Percentiles rank a stretch among this genome's conserved stretches.
phyloP scores from a whole-genome alignment of 2,888 invertebrate genomes.

The Drosophila dives region DNA sequence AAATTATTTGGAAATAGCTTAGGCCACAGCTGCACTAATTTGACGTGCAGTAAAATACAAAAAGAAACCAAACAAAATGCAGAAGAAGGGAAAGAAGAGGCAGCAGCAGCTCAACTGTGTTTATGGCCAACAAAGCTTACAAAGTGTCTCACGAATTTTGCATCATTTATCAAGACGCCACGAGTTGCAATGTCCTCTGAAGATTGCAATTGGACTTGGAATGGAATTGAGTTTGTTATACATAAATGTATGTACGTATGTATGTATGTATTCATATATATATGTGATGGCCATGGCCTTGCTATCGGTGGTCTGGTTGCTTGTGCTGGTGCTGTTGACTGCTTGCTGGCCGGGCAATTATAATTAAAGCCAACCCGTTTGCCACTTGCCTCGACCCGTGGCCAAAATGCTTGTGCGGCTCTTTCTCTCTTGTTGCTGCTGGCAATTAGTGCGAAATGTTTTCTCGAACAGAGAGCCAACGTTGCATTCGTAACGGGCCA shows the following conservation, averaged over 20 bases:
- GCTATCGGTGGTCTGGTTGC: constrained; percentile 13
- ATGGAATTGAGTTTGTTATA: constrained; percentile 29
- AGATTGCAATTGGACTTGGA: constrained; percentile 37
- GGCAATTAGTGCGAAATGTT: constrained; percentile 69
- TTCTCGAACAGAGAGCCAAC: constrained; percentile 29
- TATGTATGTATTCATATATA: not conserved
- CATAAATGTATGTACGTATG: constrained; percentile 4
- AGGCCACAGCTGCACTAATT: constrained; percentile 55
- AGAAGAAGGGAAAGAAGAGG: not conserved
- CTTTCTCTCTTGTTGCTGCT: constrained; percentile 13
- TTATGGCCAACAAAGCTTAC: constrained; percentile 40
- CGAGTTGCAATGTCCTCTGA: constrained; percentile 35
- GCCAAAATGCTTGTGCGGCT: constrained; percentile 29
- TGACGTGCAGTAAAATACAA: constrained; percentile 34
- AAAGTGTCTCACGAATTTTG: constrained; percentile 76
- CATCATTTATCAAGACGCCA: constrained; percentile 76
- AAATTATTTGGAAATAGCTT: constrained; percentile 50
- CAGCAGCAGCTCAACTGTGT: not conserved
- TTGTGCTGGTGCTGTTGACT: not conserved
- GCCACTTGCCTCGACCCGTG: constrained; percentile 47
- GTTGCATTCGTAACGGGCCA: constrained; percentile 58
- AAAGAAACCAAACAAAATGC: not conserved
- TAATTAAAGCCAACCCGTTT: constrained; percentile 77
- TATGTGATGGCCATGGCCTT: constrained; percentile 32
- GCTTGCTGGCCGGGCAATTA: constrained; percentile 61